Base-by-base conservation (phyloP, 2,888 invertebrate genomes). In the Lasioglossum malachurum region DNA sequence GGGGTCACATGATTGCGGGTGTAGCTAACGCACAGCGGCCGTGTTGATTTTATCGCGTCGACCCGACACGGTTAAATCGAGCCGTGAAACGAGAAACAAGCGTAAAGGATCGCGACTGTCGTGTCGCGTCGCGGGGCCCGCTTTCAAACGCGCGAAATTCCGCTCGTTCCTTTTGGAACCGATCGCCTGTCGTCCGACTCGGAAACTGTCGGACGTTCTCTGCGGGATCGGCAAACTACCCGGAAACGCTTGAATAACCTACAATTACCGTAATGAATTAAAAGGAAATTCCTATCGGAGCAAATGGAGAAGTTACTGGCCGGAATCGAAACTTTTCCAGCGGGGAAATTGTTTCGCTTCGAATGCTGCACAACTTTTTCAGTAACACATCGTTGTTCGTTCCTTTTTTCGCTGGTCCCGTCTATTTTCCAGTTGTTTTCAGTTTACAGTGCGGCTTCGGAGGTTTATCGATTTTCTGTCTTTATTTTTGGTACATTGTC, bases 11-110 rank as follows among this genome's bases (percentile, higher is more conserved):
- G 41, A 71, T 69, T 27, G 31, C 41, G 4, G 4, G 60, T 69
- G 35, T 8, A 44, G 38, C 14, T 41, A 41, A 60, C 31, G 53
- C 53, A 64, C 49, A n/a, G 27, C 19, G 57, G 16, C 12, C 41
- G 38, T 64, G 78, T 60, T 60, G 64, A 73, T 84, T 82, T 73
- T 82, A 82, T 82, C 84, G 60, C 5, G 19, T 14, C 41, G 23
- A 4, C 46, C 16, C 19, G 44, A 53, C 53, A 35, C 41, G 64
- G 73, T 67, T 41, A 67, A 23, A 53, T 41, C 31, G 31, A 57
- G 4, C 41, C 67, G 27, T 8, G 67, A 23, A 27, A 31, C 60
- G 44, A 57, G 8, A 23, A 69, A 57, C 23, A 23, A 69, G 44
- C 69, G 53, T 5, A 16, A 71, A 72, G 77, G 49, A 60, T 44